phyloP scores from a whole-genome alignment of 1,140 invertebrate species.

The Papilio machaon region DNA sequence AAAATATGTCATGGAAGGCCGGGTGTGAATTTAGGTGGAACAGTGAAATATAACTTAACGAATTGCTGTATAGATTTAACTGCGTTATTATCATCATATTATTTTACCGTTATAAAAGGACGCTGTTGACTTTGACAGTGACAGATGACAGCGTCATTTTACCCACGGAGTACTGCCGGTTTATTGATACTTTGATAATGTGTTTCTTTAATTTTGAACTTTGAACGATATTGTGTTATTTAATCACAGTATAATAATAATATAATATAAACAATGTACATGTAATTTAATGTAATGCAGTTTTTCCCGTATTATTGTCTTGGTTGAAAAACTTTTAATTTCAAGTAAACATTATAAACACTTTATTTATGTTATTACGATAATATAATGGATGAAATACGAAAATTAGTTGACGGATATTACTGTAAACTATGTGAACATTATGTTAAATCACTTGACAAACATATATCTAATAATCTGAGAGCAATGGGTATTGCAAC shows the following conservation, averaged over 20 bases:
- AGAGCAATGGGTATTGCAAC: conserved; percentile 50
- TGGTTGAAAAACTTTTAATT: not conserved
- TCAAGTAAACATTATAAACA: not conserved
- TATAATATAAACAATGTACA: no score
- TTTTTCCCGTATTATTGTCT: not conserved
- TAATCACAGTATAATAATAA: not conserved
- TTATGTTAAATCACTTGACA: conserved; percentile 44
- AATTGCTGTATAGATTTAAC: no score
- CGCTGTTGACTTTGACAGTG: not conserved
- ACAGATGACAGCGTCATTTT: not conserved
- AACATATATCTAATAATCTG: conserved; percentile 56
- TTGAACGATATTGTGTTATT: not conserved
- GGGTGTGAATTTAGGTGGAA: no score
- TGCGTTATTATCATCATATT: not conserved
- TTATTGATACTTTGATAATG: not conserved
- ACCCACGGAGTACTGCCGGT: not conserved
- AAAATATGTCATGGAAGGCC: no score
- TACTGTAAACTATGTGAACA: conserved; percentile 12
- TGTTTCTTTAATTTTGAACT: not conserved
- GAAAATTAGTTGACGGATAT: not conserved
- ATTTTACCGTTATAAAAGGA: not conserved
- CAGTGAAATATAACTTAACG: no score
- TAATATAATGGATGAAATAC: not conserved
- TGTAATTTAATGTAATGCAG: no score
- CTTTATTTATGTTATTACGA: not conserved